Base-by-base conservation (phyloP, 2,888 invertebrate genomes). In the Xylophagus ater region DNA sequence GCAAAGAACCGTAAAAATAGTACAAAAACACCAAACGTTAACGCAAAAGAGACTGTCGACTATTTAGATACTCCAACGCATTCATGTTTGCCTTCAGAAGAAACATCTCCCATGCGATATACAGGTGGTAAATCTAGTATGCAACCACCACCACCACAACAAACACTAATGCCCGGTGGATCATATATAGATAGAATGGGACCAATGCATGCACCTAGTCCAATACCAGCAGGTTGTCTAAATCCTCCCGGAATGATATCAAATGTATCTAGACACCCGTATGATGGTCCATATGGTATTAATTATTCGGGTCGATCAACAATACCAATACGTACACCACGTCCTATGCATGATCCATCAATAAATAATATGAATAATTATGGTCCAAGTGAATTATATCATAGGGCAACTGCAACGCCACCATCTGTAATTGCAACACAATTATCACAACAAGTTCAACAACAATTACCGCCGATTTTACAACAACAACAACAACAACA, bases 1-100 rank as follows among this genome's bases (percentile, higher is more conserved):
- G 74, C 78, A 4, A 78, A 78, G 53, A 77, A 72, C 54, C 67
- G 78, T 12, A 78, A 78, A 58, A 65, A 72, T 46, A 49, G 49
- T 51, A 53, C 55, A 12, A 59, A 60, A 43, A 49, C 55, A 26
- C 50, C 56, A 20, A 45, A 47, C 14, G 50, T 43, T 37, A 52
- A 49, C 25, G 36, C 49, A 23, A 55, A 53, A 34, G 56, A 56
- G 39, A 48, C 52, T 12, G 41, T 29, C 12, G 50, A 56, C 37
- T 50, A 48, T 37, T 40, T 50, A 39, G 51, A 50, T 20, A 42
- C 46, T 25, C 36, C 48, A 17, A 39, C 45, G 7, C 39, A 49
- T 19, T 47, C 49, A 40, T 46, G 47, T 42, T 45, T 47, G 34
- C 48, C 49, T 33, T 49, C 47, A 37, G 51, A 49, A 59, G 65